Evolutionary conservation across 2,888 invertebrate genomes (phyloP), one percentile per base, ranked within the genome.

Genomic region (Kryphioiulus occultus): DNA sequence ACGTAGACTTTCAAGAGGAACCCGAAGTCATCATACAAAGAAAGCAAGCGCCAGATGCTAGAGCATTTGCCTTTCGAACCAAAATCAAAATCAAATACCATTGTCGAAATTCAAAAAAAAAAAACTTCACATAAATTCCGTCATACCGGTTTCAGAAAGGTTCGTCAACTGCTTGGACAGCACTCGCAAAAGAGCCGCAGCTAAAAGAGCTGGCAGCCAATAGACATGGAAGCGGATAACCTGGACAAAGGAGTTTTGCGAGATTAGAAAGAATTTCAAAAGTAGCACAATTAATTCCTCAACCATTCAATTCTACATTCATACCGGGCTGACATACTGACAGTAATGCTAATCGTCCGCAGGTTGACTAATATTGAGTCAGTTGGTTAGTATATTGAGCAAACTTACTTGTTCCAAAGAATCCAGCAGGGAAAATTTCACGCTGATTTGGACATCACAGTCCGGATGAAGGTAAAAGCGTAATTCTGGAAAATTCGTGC

Each of bases 391-490:
- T n/a, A n/a, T n/a, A n/a, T n/a, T n/a, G n/a, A n/a, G 35, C 22
- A 35, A 68, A 68, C 17, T 19, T 3, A 84, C 87, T 44, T 87
- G 87, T 87, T 87, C 44, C 10, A 84, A n/a, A n/a, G 87, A 42
- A n/a, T 83, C 87, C n/a, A 87, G n/a, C 9, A 84, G 26, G 17
- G 87, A 87, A 10, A 84, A 87, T 15, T 17, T n/a, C 10, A 87
- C 17, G 1, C 9, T n/a, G 17, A 87, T 22, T 19, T 39, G 39
- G 44, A 39, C 26, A 1, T 9, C 15, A 44, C 87, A 87, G 32
- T 82, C 30, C 4, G 83, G 12, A 84, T 87, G 26, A 39, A 87
- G 32, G 26, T 87, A 87, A 19, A 87, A 35, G 30, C 32, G n/a
- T 12, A 87, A 22, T 12, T 26, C 26, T 12, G 84, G 87, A 2